Base-by-base conservation (phyloP, 1,140 invertebrate genomes). In the Amyelois transitella region DNA sequence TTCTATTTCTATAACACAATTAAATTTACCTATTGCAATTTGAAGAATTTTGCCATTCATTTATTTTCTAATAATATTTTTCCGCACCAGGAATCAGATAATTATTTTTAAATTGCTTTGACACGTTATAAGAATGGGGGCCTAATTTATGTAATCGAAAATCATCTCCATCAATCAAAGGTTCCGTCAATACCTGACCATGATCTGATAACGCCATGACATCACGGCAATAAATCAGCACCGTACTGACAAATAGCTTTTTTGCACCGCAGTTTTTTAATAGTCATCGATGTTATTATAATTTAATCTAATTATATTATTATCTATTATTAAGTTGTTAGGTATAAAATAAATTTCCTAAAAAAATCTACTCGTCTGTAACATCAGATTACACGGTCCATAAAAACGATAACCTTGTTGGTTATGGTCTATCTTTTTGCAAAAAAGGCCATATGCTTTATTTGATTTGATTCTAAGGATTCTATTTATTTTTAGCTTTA, bases 171-270 rank as follows among this genome's bases (percentile, higher is more conserved):
- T 19, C 18, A 47, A 47, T n/a, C 18, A 47, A 47, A n/a, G 32
- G 45, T 52, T 25, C 45, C 32, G 52, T 54, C 52, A 45, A 47
- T 24, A 14, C 8, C 32, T 8, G 32, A 6, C 32, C 32, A 14
- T 38, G 32, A 38, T 14, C 32, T 8, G 32, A 38, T 38, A 38
- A 14, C 12, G 32, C 32, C 14, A 7, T 54, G 52, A 54, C 52
- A 54, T 54, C 43, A 43, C 4, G 3, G 10, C 10, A 21, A 54
- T 54, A 18, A 19, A 54, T 52, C 50, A 20, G 2, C 24, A 17
- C n/a, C n/a, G n/a, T 14, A 2, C n/a, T 6, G 32, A 38, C 32
- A 38, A 38, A 38, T 38, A 14, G n/a, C 32, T 38, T 14, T 14
- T 38, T 14, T 38, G 8, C 17, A 51, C 8, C 50, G 19, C 4